Evolutionary conservation across 2,797 vertebrate species (phyloP), one percentile per base, ranked within the genome.

Genomic region (Delichon dasypus): DNA sequence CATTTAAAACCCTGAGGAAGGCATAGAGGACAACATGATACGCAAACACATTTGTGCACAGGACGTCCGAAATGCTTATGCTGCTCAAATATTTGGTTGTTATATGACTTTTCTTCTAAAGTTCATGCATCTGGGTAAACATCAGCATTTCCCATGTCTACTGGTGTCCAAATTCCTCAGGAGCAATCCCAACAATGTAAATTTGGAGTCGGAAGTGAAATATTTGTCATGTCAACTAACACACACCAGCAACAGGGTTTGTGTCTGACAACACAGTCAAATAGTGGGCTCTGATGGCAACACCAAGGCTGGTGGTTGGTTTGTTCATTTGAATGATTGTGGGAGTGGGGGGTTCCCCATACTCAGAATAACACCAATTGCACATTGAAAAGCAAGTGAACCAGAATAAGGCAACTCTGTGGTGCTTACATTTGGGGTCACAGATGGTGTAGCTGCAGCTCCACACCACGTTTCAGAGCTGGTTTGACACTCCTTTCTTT

Each of bases 101-200:
- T 66, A 7, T 1, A 42, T 2, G 29, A 75, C 78, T 94, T 81
- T 2, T 53, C 34, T 53, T 55, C 54, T 78, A 0, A 89, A 89
- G 66, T 81, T 91, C 55, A 32, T 10, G 48, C 70, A 81, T 95
- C 85, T 88, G 76, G 21, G 34, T 88, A 93, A 91, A 94, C 82
- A 95, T 17, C 22, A 77, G 58, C 19, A 64, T 65, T 93, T 79
- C 85, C 88, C 60, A 54, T 7, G 32, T 81, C 47, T 51, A 5
- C 19, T 60, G 30, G 34, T 22, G 30, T 74, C 65, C 67, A 83
- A 19, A 83, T 53, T 84, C 70, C 47, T 89, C 68, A 11, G 1
- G 6, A 87, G 32, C 30, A 65, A 89, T 51, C 78, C 36, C 38
- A 88, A n/a, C 16, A 93, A 94, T 5, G 36, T 53, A 62, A 65